phyloP scores from a whole-genome alignment of 2,888 invertebrate species.

The Sphecodes monilicornis region DNA sequence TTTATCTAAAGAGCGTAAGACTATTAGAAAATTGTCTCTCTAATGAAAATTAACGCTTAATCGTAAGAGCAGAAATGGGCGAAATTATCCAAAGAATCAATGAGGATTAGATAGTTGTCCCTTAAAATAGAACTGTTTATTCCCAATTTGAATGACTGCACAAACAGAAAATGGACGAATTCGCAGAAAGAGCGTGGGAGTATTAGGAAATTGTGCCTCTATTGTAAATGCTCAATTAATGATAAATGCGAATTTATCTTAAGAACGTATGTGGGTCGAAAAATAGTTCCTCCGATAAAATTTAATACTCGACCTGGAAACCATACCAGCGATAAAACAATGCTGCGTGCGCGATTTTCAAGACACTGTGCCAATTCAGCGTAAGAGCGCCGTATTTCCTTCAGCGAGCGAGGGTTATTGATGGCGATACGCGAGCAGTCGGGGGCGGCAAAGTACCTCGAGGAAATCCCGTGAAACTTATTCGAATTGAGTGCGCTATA shows the following conservation, averaged over 20 bases:
- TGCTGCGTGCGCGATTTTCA: neutral
- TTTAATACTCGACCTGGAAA: neutral
- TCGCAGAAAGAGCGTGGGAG: neutral
- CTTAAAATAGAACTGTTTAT: no score
- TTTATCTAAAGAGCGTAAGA: no score
- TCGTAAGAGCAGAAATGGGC: no score
- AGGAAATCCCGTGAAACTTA: slow-evolving; percentile 55
- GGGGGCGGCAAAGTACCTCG: slow-evolving; percentile 42
- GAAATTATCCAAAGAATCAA: no score
- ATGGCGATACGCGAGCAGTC: slow-evolving; percentile 14
- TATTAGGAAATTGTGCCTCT: neutral
- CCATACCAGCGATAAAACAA: neutral
- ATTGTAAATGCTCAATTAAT: neutral
- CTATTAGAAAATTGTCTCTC: no score
- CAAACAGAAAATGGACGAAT: neutral
- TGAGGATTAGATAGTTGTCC: no score
- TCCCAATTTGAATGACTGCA: no score
- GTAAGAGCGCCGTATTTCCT: slow-evolving; percentile 6
- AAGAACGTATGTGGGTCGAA: neutral
- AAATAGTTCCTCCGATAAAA: neutral
- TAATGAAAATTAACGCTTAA: no score
- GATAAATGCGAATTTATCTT: neutral
- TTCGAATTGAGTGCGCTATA: slow-evolving; percentile 49
- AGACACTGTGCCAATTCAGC: slow-evolving; percentile 11
- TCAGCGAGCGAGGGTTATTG: neutral